These are phyloP conservation scores for Novumbra hubbsi DNA, from an alignment of 2,797 vertebrate genomes.

Conservation along the genomic window DNA sequence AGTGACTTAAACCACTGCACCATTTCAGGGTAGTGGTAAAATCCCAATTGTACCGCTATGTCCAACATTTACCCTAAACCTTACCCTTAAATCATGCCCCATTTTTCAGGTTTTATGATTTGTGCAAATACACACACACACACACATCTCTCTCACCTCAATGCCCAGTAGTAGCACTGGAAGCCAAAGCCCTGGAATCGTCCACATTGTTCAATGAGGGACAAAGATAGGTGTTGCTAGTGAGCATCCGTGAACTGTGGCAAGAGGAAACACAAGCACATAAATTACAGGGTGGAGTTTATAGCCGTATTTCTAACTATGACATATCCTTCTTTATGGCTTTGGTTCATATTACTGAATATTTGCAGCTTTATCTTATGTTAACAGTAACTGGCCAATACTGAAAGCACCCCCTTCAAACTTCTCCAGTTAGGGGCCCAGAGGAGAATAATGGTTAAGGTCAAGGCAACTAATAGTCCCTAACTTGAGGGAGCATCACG, in stretches of 20 bases:
- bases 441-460: no score
- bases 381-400: no score
- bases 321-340: neutral
- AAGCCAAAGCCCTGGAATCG: slow-evolving; percentile 37
- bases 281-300: neutral
- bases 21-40: no score
- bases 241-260: neutral
- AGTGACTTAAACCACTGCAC: no score
- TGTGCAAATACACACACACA: slow-evolving; percentile 3
- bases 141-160: slow-evolving; percentile 56
- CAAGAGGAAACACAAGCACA: neutral
- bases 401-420: no score
- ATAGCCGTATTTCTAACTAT: neutral
- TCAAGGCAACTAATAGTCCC: no score
- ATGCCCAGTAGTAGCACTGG: slow-evolving; percentile 37
- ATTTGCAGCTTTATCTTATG: neutral
- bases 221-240: slow-evolving; percentile 9
- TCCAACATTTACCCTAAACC: no score
- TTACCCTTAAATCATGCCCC: no score
- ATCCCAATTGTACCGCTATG: no score
- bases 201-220: slow-evolving; percentile 61
- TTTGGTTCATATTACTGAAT: neutral
- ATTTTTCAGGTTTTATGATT: no score
- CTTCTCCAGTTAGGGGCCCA: no score
- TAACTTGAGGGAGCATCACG: no score